Evolutionary conservation across 2,797 vertebrate genomes (phyloP), one percentile per base, ranked within the genome.

Genomic region (Austrolebias charrua): DNA sequence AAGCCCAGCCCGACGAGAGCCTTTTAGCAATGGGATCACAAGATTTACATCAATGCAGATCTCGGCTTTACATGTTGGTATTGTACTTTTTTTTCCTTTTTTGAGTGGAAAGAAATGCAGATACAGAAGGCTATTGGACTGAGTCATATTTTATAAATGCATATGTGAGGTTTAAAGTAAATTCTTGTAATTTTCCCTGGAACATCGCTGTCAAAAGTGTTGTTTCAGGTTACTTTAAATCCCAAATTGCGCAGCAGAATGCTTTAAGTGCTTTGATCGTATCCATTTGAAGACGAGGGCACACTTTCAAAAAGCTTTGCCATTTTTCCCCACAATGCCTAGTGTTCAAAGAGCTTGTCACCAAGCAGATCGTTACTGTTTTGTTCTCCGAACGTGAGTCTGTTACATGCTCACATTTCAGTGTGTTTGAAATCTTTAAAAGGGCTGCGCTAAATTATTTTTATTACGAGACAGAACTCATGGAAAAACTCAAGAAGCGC

Each of bases 11-110:
- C 90, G 91, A 92, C 53, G 66, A 85, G 76, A 75, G 83, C 86
- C 94, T 93, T 93, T 90, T 91, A 40, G 93, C 90, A 91, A 91
- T 88, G 59, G 73, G 85, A 89, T 84, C 82, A 56, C 78, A 70
- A 84, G 81, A 88, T 89, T 90, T 90, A 91, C 92, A 89, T 91
- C 85, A 86, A 89, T 91, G 90, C 91, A 93, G 91, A 91, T 92
- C 92, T 91, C 88, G 82, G 71, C 67, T 84, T 86, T 84, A 82
- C 81, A 71, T 83, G 78, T 77, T 71, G 59, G 52, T 73, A 76
- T 87, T 85, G 81, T 90, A 74, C 47, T 2, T 53, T 35, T 35
- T 42, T 60, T 52, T 59, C 64, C 58, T 60, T 67, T 28, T 58
- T 52, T 63, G 28, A 69, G 69, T 66, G 85, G 79, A 86, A 66